Evolutionary conservation across 2,113 vertebrate species (phyloP).

Genomic region (Ophiodon elongatus): DNA sequence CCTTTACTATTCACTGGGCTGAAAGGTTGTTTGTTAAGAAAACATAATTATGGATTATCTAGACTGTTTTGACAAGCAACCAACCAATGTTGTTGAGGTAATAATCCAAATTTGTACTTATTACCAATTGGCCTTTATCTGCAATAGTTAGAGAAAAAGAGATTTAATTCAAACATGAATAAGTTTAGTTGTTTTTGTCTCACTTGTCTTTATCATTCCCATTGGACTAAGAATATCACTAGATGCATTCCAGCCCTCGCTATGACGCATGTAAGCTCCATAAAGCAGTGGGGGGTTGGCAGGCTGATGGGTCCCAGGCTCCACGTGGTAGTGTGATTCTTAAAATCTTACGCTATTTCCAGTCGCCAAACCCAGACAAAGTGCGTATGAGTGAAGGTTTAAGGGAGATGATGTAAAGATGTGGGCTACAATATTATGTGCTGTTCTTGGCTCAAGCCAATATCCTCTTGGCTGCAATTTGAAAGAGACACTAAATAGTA

Average conservation of each 20-base stretch:
- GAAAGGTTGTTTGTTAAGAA: neutral
- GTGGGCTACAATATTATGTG: conserved; percentile 45
- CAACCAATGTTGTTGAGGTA: neutral
- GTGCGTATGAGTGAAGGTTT: conserved; percentile 63
- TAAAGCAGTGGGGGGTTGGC: conserved; percentile 48
- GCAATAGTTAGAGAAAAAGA: neutral
- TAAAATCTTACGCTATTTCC: conserved; percentile 62
- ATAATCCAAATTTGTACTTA: neutral
- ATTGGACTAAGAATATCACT: conserved; percentile 12
- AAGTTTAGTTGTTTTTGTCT: conserved; percentile 6
- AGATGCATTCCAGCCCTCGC: conserved; percentile 35
- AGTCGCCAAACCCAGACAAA: conserved; percentile 47
- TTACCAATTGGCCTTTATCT: neutral
- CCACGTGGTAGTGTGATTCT: conserved; percentile 37
- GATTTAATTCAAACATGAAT: neutral
- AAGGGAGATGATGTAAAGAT: conserved; percentile 65
- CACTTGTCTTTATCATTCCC: conserved; percentile 18
- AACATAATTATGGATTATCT: neutral
- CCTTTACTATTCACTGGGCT: neutral
- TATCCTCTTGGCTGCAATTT: conserved; percentile 45
- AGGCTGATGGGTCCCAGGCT: conserved; percentile 48
- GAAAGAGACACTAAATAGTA: conserved; percentile 46
- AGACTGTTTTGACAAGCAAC: neutral
- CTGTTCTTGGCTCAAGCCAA: conserved; percentile 38
- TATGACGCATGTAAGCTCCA: conserved; percentile 67